Base-by-base conservation (phyloP, 2,113 vertebrate genomes). In the Chaenocephalus aceratus region DNA sequence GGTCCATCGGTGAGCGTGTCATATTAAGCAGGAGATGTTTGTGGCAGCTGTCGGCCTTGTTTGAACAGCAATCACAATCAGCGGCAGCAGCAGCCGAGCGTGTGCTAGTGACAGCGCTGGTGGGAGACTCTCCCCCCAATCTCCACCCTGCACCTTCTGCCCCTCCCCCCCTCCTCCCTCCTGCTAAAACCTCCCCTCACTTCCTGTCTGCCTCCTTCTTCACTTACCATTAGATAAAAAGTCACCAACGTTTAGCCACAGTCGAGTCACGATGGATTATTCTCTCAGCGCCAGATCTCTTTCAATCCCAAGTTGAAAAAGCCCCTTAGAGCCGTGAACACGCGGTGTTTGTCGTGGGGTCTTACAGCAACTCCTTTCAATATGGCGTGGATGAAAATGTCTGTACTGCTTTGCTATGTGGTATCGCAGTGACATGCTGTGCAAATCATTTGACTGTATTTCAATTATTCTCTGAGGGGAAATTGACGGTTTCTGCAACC, bases 11-110 rank as follows among this genome's bases (percentile, higher is more conserved):
- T 84, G 85, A 49, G 86, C 21, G 72, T 80, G 86, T 75, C 46
- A 77, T 80, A 69, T 84, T 68, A 72, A 84, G 79, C 86, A 65
- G 80, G 83, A 83, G 82, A 88, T 92, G 92, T 92, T 93, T 88
- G 90, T 90, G 87, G 90, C 92, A 93, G 91, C 90, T 93, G 90
- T 86, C 79, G 79, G 79, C 87, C 88, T 72, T 92, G 91, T 93
- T 93, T 93, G 90, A 92, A 90, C 90, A 91, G 90, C 87, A 93
- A 90, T 93, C 89, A 88, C 91, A 91, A 92, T 93, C 91, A 92
- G 86, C 46, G 4, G 80, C 78, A 6, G 16, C 87, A 80, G 87
- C 89, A 91, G 91, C 85, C 71, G 26, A 84, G 90, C 81, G 84
- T 83, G 90, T 90, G 89, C 82, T 75, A 70, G 80, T 90, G 89